Evolutionary conservation across 1,140 invertebrate genomes (phyloP).

Genomic region (Drosophila erecta): DNA sequence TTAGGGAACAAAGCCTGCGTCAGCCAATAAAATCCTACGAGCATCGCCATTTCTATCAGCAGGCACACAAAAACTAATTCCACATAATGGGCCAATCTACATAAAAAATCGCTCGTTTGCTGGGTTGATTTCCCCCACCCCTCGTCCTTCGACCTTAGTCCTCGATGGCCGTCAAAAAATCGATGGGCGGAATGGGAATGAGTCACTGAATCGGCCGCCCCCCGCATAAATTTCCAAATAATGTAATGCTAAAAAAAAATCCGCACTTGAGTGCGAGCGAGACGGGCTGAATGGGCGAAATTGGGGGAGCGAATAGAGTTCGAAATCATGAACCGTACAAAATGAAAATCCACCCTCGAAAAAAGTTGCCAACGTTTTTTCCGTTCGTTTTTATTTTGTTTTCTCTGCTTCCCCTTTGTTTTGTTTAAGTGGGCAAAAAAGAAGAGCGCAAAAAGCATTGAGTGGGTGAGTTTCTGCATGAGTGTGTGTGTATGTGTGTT

Average conservation of each 20-base stretch:
- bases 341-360: slow-evolving; percentile 81
- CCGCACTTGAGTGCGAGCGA: slow-evolving; percentile 27
- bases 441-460: slow-evolving; percentile 68
- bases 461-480: slow-evolving; percentile 27
- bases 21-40: slow-evolving; percentile 72
- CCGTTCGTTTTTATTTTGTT: slow-evolving; percentile 52
- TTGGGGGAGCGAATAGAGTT: slow-evolving; percentile 71
- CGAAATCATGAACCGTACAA: slow-evolving; percentile 81
- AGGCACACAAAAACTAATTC: slow-evolving; percentile 68
- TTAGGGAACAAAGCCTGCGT: background rate
- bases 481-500: slow-evolving; percentile 17
- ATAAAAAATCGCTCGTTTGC: slow-evolving; percentile 70
- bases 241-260: slow-evolving; percentile 78
- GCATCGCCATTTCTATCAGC: slow-evolving; percentile 67
- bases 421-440: slow-evolving; percentile 67
- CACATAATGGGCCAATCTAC: slow-evolving; percentile 80
- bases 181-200: slow-evolving; percentile 58
- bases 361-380: slow-evolving; percentile 70
- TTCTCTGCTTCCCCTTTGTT: slow-evolving; percentile 56
- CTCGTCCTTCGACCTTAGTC: background rate
- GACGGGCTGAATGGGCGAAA: slow-evolving; percentile 9
- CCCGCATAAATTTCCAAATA: slow-evolving; percentile 82
- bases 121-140: slow-evolving; percentile 2
- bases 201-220: slow-evolving; percentile 56
- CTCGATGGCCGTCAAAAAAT: slow-evolving; percentile 57